Conservation (phyloP, 1,140 invertebrate species). For the Calephelis virginiensis region DNA sequence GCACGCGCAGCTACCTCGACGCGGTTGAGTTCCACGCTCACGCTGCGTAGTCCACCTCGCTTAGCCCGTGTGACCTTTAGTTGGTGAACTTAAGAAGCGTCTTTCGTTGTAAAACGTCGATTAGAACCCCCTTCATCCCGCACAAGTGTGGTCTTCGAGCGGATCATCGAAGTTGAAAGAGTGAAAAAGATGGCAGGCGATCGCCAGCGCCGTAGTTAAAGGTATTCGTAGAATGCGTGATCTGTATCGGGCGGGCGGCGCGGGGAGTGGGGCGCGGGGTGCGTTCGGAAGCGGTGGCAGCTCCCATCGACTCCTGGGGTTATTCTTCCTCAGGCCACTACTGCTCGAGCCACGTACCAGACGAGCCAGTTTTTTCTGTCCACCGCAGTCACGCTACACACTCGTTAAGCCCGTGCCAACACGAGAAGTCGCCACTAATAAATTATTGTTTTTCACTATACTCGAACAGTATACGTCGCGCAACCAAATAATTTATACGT, state of each 20-base stretch:
- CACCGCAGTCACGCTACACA: slow-evolving; percentile 68
- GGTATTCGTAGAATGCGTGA: slow-evolving; percentile 78
- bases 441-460: slow-evolving; percentile 76
- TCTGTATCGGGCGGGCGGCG: slow-evolving; percentile 68
- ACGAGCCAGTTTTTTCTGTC: slow-evolving; percentile 73
- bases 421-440: slow-evolving; percentile 77
- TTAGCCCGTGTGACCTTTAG: slow-evolving; percentile 72
- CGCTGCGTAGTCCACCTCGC: slow-evolving; percentile 68
- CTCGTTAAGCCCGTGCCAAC: slow-evolving; percentile 74
- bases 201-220: slow-evolving; percentile 60
- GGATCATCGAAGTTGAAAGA: slow-evolving; percentile 53
- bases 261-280: slow-evolving; percentile 61
- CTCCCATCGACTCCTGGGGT: slow-evolving; percentile 78
- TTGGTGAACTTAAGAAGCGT: slow-evolving; percentile 76
- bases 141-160: slow-evolving; percentile 46
- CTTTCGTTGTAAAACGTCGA: slow-evolving; percentile 69
- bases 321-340: slow-evolving; percentile 79
- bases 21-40: slow-evolving; percentile 63
- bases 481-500: slow-evolving; percentile 74
- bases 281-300: slow-evolving; percentile 78
- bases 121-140: slow-evolving; percentile 61
- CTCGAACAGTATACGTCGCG: slow-evolving; percentile 69
- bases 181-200: slow-evolving; percentile 66
- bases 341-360: slow-evolving; percentile 72
- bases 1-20: slow-evolving; percentile 70